phyloP scores from a whole-genome alignment of 2,113 vertebrate species.

The Rhagologus leucostigma region DNA sequence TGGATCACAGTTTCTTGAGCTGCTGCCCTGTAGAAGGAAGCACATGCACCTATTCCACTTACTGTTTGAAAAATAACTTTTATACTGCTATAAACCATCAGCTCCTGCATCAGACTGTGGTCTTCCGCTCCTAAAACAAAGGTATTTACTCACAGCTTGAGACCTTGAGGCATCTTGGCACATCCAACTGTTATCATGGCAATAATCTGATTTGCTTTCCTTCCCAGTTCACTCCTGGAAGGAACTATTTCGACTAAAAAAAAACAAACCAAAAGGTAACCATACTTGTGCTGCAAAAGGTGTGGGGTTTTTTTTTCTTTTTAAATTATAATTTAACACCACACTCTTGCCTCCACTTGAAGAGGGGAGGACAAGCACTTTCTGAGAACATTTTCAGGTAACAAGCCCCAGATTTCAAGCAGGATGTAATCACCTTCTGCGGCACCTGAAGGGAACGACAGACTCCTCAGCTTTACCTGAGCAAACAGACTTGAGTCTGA shows the following conservation, averaged over 20 bases:
- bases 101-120: not conserved
- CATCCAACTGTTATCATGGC: constrained; percentile 24
- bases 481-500: not conserved
- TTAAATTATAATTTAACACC: not conserved
- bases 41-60: not conserved
- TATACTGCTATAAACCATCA: not conserved
- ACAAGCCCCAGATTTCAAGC: not conserved
- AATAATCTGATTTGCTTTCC: constrained; percentile 49
- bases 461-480: not conserved
- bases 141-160: constrained; percentile 44
- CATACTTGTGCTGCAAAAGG: not conserved
- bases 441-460: not conserved
- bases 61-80: not conserved
- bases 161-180: constrained; percentile 57
- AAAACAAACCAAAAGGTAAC: not conserved
- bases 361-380: not conserved
- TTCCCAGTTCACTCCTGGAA: constrained; percentile 54
- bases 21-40: not conserved
- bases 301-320: not conserved
- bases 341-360: not conserved
- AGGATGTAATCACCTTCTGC: not conserved
- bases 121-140: constrained; percentile 27
- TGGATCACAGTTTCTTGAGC: not conserved
- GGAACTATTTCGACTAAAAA: constrained; percentile 4
- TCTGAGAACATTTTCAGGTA: not conserved